phyloP scores from a whole-genome alignment of 2,797 vertebrate genomes.

The Anguilla obscura region DNA sequence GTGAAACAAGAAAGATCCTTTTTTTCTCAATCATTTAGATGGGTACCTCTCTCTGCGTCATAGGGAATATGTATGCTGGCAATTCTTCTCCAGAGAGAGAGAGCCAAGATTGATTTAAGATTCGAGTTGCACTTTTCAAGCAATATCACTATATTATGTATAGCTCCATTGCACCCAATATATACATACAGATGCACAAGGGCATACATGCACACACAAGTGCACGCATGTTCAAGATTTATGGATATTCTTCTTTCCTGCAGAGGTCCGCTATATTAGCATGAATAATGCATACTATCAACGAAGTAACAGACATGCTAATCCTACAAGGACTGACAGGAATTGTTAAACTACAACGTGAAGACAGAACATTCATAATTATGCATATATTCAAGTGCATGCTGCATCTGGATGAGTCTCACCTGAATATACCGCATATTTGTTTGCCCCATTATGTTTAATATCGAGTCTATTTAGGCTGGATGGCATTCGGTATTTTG shows the following conservation, averaged over 20 bases:
- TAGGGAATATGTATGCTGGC: background rate
- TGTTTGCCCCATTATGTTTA: conserved; percentile 14
- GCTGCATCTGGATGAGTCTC: background rate
- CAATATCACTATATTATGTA: background rate
- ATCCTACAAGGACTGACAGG: background rate
- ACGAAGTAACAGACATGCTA: background rate
- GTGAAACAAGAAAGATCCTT: background rate
- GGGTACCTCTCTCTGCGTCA: background rate
- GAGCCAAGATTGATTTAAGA: background rate
- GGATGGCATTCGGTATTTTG: conserved; percentile 14
- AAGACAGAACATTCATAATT: background rate
- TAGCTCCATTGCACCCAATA: background rate
- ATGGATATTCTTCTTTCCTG: background rate
- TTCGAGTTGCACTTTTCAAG: background rate
- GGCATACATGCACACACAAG: background rate
- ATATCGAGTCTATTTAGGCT: conserved; percentile 4
- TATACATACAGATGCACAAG: background rate
- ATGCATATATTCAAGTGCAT: background rate
- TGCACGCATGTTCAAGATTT: background rate
- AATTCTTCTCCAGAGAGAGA: background rate
- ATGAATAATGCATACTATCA: background rate
- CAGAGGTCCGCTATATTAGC: background rate
- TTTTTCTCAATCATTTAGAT: too few relatives aligned
- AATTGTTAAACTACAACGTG: background rate
- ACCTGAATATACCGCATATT: background rate